Conservation (phyloP, 1,140 invertebrate genomes). For the Calliphora vicina region DNA sequence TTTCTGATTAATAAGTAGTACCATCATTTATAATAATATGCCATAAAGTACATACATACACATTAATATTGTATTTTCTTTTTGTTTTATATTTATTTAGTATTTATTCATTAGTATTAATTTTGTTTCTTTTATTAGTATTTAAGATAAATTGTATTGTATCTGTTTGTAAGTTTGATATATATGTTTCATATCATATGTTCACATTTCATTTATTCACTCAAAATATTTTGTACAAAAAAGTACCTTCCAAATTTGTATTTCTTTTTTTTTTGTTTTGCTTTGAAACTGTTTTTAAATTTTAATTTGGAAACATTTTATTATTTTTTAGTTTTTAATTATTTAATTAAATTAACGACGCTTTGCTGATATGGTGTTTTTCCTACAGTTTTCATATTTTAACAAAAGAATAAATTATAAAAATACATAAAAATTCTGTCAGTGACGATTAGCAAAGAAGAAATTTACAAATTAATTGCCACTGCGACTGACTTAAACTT, state of each 20-base stretch:
- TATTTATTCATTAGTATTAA: background rate
- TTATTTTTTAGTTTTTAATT: background rate
- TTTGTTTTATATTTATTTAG: background rate
- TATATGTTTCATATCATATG: background rate
- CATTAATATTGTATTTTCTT: background rate
- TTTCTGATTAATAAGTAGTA: background rate
- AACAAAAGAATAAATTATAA: background rate
- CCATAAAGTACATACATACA: background rate
- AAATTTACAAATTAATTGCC: background rate
- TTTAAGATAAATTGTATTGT: background rate
- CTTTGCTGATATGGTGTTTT: slow-evolving; percentile 16
- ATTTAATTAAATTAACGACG: background rate
- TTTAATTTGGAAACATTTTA: background rate
- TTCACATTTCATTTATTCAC: background rate
- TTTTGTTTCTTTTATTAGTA: background rate
- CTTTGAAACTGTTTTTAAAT: background rate
- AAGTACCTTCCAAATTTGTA: background rate
- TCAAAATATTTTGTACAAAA: background rate
- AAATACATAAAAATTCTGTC: background rate
- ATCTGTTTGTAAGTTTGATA: background rate
- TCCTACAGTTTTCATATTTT: slow-evolving; percentile 5
- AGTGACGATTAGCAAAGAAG: background rate
- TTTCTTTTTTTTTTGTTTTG: background rate
- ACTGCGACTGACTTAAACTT: background rate
- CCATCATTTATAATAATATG: background rate